A percentile compares a stretch with the other conserved stretches of the same genome.
Evolutionary conservation across 1,140 invertebrate species (phyloP).

Genomic region (Zaprionus vittiger): DNA sequence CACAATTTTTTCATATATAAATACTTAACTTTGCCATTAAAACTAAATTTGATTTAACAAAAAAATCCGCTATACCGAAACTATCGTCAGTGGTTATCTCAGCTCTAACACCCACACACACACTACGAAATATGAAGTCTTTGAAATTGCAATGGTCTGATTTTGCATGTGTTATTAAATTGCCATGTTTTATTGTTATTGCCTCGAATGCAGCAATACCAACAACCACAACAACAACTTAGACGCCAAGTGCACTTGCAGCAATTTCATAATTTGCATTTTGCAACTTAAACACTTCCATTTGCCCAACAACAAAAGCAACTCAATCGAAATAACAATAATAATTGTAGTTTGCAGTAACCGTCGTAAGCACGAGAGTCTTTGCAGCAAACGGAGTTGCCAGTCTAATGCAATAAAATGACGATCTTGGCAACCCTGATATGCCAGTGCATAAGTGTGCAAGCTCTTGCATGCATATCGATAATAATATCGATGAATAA

Average conservation of each 20-base stretch:
- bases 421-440: background rate
- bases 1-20: too few species aligned
- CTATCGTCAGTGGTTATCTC: too few species aligned
- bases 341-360: background rate
- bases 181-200: conserved; percentile 15
- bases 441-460: background rate
- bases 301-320: background rate
- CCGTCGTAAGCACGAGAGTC: background rate
- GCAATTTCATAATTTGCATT: conserved; percentile 30
- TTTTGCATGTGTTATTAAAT: background rate
- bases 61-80: too few species aligned
- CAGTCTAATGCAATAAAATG: background rate
- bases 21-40: too few species aligned
- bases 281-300: conserved; percentile 20
- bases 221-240: background rate
- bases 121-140: too few species aligned
- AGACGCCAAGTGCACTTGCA: conserved; percentile 25
- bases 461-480: conserved; percentile 1
- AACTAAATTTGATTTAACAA: too few species aligned
- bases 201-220: conserved; percentile 1
- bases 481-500: conserved; percentile 8
- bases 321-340: conserved; percentile 2
- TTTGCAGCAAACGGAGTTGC: background rate
- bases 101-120: too few species aligned
- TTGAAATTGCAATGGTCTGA: background rate